Conservation (phyloP, 2,113 vertebrate species). For the Puntigrus tetrazona region DNA sequence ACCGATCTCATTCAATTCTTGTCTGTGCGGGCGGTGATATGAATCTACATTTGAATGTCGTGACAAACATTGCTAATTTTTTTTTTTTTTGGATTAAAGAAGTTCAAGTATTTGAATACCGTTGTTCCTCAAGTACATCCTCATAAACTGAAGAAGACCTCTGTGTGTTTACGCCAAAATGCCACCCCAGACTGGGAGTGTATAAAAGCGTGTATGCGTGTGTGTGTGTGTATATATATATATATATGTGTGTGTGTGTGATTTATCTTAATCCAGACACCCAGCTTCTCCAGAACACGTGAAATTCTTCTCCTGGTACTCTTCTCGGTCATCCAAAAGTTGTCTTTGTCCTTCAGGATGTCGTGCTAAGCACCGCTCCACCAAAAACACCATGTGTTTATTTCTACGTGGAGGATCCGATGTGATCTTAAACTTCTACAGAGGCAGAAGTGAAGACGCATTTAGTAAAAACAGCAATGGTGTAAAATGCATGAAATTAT, state of each 20-base stretch:
- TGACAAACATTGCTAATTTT: constrained; percentile 33
- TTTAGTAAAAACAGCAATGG: neutral
- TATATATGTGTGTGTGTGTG: neutral
- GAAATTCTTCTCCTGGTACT: constrained; percentile 92
- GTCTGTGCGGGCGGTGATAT: neutral
- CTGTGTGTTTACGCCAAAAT: constrained; percentile 49
- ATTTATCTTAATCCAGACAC: constrained; percentile 93
- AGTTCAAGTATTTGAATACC: constrained; percentile 51
- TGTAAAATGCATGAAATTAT: too few relatives aligned
- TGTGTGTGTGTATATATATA: constrained; percentile 60
- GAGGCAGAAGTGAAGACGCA: neutral
- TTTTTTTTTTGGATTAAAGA: constrained; percentile 43
- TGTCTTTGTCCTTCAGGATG: constrained; percentile 98
- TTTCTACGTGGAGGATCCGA: constrained; percentile 89
- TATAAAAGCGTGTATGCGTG: constrained; percentile 42
- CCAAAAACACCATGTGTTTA: constrained; percentile 95
- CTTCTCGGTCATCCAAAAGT: constrained; percentile 95
- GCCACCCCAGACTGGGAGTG: constrained; percentile 40
- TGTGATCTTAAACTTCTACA: constrained; percentile 96
- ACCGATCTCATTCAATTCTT: neutral
- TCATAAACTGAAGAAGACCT: neutral
- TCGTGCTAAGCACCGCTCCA: constrained; percentile 88
- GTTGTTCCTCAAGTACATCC: constrained; percentile 35
- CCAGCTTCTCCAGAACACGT: constrained; percentile 91
- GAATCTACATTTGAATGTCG: constrained; percentile 20